Conservation (phyloP, 1,140 invertebrate genomes). For the Conus ventricosus region DNA sequence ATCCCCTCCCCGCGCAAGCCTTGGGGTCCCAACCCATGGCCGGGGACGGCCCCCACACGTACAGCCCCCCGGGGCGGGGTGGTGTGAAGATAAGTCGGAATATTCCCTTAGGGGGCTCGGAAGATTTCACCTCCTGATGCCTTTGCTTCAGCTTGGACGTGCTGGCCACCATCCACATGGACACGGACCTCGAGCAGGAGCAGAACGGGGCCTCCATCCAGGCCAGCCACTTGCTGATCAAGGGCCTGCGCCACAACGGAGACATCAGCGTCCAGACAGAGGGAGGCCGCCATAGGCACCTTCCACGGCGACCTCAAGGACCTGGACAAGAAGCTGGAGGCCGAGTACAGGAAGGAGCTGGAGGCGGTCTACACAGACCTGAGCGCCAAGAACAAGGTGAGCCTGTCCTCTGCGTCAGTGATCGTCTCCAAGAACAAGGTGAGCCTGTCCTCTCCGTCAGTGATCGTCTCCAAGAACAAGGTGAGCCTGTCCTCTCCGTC, state of each 20-base stretch:
- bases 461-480: no score
- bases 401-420: not conserved
- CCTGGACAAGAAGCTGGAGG: constrained; percentile 62
- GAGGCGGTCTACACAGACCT: constrained; percentile 64
- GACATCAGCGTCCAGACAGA: constrained; percentile 60
- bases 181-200: constrained; percentile 66
- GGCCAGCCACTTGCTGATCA: constrained; percentile 49
- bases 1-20: no score
- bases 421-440: no score
- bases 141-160: constrained; percentile 62
- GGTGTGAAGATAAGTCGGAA: no score
- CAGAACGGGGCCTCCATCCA: constrained; percentile 57
- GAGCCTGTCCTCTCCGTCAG: no score
- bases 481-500: no score
- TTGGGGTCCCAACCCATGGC: no score
- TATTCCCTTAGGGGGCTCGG: no score
- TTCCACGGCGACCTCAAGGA: constrained; percentile 52
- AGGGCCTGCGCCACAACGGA: constrained; percentile 61
- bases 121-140: no score
- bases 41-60: no score
- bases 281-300: constrained; percentile 49
- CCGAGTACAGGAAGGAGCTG: constrained; percentile 66
- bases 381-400: constrained; percentile 70
- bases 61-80: no score
- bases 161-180: constrained; percentile 61